Base-by-base conservation (phyloP, 2,888 invertebrate species). In the Imbricaverruca yamaguchii region DNA sequence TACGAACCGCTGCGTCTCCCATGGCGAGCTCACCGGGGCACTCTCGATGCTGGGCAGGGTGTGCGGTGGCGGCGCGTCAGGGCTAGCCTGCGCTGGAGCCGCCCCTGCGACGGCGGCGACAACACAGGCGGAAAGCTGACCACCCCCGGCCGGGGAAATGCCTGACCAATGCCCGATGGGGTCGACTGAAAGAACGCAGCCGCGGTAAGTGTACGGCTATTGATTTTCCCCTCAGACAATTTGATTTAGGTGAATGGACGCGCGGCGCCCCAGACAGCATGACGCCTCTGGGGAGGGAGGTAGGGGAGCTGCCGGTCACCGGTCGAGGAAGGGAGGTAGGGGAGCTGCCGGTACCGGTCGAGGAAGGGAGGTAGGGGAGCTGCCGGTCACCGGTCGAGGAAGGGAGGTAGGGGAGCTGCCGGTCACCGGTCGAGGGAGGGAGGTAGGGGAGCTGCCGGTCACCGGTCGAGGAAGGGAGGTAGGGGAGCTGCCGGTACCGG, bases 211-310 rank as follows among this genome's bases (percentile, higher is more conserved):
- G 69, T 15, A 69, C 39, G 23, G 39, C 69, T 69, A 69, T 69
- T 69, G 69, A 69, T 69, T 69, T 69, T 69, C 9, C 69, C 15
- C 25, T 15, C 39, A 39, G 69, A 69, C 69, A 69, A 69, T 69
- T 69, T 69, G 69, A 69, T 69, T 69, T 69, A 15, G 9, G 69
- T 69, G 39, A 69, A 69, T 69, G 69, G 69, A 11, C 69, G 39
- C 0, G 39, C 39, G 1, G 69, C 12, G 69, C 39, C 15, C 39
- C 15, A 69, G 69, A 25, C 23, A 23, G 39, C 39, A 13, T 6
- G 69, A 6, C 69, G 15, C 69, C 69, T 23, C 15, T 6, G 69
- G 39, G 7, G 8, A n/a, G 69, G 15, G 25, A 39, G 39, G 39
- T 25, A 69, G 65, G 65, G 63, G 13, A 21, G 63, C 39, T 39